phyloP scores from a whole-genome alignment of 2,113 vertebrate genomes.

The Oryzias melastigma region DNA sequence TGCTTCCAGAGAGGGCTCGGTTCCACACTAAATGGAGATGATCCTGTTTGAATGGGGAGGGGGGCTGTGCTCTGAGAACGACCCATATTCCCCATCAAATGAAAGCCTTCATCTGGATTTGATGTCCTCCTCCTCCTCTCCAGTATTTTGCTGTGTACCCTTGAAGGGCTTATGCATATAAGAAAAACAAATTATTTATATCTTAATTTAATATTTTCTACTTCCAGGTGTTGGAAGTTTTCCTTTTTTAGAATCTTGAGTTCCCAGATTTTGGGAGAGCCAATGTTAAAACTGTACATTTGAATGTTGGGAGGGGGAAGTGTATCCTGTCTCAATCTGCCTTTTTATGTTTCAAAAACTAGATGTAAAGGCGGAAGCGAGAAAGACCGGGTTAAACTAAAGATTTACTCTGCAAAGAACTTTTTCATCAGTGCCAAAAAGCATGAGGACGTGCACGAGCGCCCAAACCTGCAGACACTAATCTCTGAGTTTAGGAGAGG shows the following conservation, averaged over 20 bases:
- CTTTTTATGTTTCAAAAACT: constrained; percentile 50
- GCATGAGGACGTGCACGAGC: constrained; percentile 65
- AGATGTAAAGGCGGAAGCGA: constrained; percentile 19
- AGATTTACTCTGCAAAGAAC: constrained; percentile 56
- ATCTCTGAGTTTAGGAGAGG: constrained; percentile 25
- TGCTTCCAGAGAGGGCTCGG: no score
- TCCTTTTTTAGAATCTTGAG: constrained; percentile 33
- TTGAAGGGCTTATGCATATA: constrained; percentile 77
- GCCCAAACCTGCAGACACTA: constrained; percentile 48
- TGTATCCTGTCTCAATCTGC: constrained; percentile 67
- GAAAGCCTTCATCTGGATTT: constrained; percentile 49
- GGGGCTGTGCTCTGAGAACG: no score
- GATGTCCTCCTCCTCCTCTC: constrained; percentile 50
- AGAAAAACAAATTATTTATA: constrained; percentile 60
- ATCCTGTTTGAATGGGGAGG: no score
- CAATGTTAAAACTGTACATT: constrained; percentile 69
- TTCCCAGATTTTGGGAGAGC: constrained; percentile 60
- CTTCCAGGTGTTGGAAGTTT: constrained; percentile 32
- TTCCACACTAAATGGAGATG: no score
- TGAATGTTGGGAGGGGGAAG: constrained; percentile 66
- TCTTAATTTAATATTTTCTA: constrained; percentile 57
- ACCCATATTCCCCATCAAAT: no score
- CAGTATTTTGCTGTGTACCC: constrained; percentile 63
- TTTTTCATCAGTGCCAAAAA: constrained; percentile 76
- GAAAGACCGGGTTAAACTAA: constrained; percentile 22